These are phyloP conservation scores for Copidosoma aretas DNA, from an alignment of 2,888 invertebrate genomes.

Conservation along the genomic window DNA sequence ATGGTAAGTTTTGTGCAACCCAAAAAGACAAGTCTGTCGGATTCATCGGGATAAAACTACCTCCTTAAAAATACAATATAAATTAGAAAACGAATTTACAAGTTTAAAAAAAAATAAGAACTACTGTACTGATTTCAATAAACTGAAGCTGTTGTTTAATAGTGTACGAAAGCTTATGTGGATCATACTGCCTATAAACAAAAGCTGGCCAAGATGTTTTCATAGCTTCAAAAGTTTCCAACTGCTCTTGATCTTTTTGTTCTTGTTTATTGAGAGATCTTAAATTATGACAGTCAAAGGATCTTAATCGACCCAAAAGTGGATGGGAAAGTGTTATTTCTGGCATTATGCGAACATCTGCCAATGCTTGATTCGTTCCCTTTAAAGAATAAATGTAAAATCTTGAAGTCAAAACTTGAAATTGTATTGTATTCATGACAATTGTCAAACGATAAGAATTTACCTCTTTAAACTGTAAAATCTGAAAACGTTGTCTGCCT, in stretches of 20 bases:
- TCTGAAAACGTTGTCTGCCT: constrained; percentile 77
- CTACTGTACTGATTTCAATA: constrained; percentile 52
- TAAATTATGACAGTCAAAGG: constrained; percentile 53
- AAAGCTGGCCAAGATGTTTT: constrained; percentile 72
- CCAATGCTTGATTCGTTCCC: constrained; percentile 48
- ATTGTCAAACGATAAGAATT: no score
- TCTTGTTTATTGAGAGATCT: constrained; percentile 44
- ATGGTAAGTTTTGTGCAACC: constrained; percentile 78
- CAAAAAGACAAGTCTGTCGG: constrained; percentile 78
- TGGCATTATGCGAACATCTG: constrained; percentile 72
- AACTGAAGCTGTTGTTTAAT: constrained; percentile 56
- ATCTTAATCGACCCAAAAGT: constrained; percentile 58
- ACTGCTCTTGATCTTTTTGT: constrained; percentile 49
- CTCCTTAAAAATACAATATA: constrained; percentile 53
- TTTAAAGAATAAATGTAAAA: constrained; percentile 34
- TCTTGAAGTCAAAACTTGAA: no score
- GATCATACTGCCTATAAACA: constrained; percentile 72
- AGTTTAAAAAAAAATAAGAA: constrained; percentile 10
- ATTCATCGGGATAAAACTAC: constrained; percentile 68
- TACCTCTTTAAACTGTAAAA: constrained; percentile 61
- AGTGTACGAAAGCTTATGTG: constrained; percentile 61
- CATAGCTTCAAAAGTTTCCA: constrained; percentile 62
- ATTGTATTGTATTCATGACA: no score
- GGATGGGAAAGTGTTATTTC: constrained; percentile 71
- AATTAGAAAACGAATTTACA: constrained; percentile 6